Evolutionary conservation across 2,113 vertebrate genomes (phyloP), one percentile per base, ranked within the genome.

Genomic region (Suricata suricatta): DNA sequence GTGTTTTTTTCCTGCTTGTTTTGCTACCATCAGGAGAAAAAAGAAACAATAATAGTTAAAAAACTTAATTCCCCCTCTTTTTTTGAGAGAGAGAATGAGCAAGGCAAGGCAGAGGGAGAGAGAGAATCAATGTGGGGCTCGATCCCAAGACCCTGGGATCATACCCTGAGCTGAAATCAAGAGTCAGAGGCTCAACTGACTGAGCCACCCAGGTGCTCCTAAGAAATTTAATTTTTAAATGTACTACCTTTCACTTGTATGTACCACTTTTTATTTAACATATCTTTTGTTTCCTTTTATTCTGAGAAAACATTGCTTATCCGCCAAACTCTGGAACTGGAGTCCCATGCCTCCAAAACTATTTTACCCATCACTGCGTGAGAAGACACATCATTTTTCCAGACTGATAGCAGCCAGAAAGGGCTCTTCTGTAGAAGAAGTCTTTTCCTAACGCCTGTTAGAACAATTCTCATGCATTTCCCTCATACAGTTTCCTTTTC

Each of bases 371-470:
- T 13, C 27, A 10, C 23, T 19, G 29, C 12, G 12, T 35, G 27
- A 38, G 4, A 29, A 21, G 33, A 66, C 27, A 7, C 0, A 1
- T 10, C 25, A 3, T 41, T 90, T 14, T 66, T 54, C 15, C 35
- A 17, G 31, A 44, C 5, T 1, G 7, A 54, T 85, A 31, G 31
- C 23, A 38, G 3, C 21, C 35, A 5, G 0, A 0, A 16, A 9
- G 74, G 17, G 7, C 33, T 19, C 72, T 72, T 27, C 19, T 13
- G 1, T 17, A 2, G 3, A 21, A 19, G 38, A 0, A 33, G 41
- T 5, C 9, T 63, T 16, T 90, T 16, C 16, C 13, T 57, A 52
- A 29, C 5, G 27, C 2, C 52, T 57, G 25, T 17, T 31, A 29
- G 72, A 35, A 14, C 27, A 38, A 14, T 29, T 29, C n/a, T 31